Evolutionary conservation across 2,888 invertebrate genomes (phyloP), one percentile per base, ranked within the genome.

Genomic region (Calliphora vomitoria): DNA sequence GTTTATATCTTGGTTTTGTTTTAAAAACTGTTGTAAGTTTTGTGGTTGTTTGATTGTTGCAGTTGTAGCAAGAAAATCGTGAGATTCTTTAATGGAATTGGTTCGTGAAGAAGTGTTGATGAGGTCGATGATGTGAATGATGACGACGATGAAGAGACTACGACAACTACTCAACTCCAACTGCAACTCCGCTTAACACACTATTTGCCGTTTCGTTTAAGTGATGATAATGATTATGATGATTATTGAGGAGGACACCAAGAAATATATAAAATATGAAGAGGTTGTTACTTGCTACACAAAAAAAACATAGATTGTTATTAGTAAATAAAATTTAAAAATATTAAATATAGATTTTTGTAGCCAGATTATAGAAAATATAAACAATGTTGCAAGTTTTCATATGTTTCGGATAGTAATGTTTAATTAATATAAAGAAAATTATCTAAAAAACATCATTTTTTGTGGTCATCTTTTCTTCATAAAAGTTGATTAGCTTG

Each of bases 11-110:
- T 55, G 25, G 74, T 82, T 71, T 78, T 83, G 69, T 64, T 69
- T 68, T 47, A 60, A 76, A 75, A 81, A 71, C 69, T 69, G 44
- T 82, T 87, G 60, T 74, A 82, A 82, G 74, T 69, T 68, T 78
- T 85, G 66, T 79, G 74, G 53, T 82, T 81, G 66, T 71, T 53
- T 72, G 62, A 68, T 64, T 62, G 75, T 71, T 81, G 60, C 35
- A 62, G 72, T 69, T 64, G 72, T 76, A 88, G 89, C 88, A 89
- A 89, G 89, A 89, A 90, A 90, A 86, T 90, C 90, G 90, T 90
- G 90, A 90, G 89, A 88, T 90, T 89, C 90, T 88, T 90, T 90
- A 90, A 90, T 90, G 90, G 90, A 90, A 90, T 90, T 89, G 89
- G 88, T 89, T 90, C 89, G 89, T 90, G 89, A 90, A 90, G 88